phyloP scores from a whole-genome alignment of 2,888 invertebrate genomes.

The Allophyes oxyacanthae region DNA sequence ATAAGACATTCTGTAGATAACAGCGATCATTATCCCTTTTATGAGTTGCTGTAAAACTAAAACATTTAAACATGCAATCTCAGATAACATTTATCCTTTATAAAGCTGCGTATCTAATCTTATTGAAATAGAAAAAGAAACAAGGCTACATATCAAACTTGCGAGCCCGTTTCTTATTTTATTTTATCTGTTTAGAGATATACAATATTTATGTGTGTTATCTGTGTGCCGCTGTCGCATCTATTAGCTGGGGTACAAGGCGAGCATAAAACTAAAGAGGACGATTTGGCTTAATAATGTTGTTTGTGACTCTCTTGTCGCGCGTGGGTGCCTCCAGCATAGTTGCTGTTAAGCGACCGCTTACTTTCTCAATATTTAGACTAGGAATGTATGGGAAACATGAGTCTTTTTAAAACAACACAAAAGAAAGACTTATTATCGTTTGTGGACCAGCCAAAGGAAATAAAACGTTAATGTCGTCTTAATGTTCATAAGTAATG shows the following conservation, averaged over 20 bases:
- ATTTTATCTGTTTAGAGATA: constrained; percentile 57
- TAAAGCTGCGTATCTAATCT: constrained; percentile 70
- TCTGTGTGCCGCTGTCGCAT: constrained; percentile 67
- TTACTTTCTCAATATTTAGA: constrained; percentile 54
- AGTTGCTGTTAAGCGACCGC: constrained; percentile 60
- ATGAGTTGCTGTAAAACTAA: constrained; percentile 62
- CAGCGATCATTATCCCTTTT: constrained; percentile 56
- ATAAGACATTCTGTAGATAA: constrained; percentile 48
- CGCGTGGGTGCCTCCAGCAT: constrained; percentile 68
- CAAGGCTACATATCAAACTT: constrained; percentile 64
- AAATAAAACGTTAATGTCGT: constrained; percentile 29
- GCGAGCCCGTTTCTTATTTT: constrained; percentile 66
- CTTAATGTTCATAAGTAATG: constrained; percentile 1
- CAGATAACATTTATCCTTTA: constrained; percentile 66
- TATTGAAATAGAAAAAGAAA: constrained; percentile 70
- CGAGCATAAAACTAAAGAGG: constrained; percentile 73
- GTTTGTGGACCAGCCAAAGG: constrained; percentile 36
- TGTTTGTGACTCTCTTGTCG: constrained; percentile 63
- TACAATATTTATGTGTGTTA: constrained; percentile 63
- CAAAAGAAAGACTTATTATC: constrained; percentile 18
- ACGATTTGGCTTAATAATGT: constrained; percentile 74
- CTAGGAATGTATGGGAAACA: constrained; percentile 31
- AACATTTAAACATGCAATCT: constrained; percentile 60
- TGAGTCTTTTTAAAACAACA: constrained; percentile 39
- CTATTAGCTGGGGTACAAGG: constrained; percentile 71